phyloP scores from a whole-genome alignment of 2,888 invertebrate species.

The Caenorhabditis doughertyi region DNA sequence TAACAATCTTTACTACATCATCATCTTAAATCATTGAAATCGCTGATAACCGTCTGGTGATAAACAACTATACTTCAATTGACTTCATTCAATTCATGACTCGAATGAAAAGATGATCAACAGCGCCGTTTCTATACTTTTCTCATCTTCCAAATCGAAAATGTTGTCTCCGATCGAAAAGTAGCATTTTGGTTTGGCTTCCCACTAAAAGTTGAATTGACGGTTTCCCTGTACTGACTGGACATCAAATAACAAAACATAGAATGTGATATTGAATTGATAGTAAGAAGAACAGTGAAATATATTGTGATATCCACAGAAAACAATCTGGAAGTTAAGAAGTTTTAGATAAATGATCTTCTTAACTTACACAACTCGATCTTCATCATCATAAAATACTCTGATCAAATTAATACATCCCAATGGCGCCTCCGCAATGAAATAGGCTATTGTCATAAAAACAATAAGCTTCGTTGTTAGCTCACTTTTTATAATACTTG shows the following conservation, averaged over 20 bases:
- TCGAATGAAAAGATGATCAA: no score
- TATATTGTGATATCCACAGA: conserved; percentile 6
- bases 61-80: no score
- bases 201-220: no score
- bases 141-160: no score
- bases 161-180: no score
- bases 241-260: conserved; percentile 5
- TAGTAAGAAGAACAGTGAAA: neutral
- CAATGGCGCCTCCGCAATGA: conserved; percentile 26
- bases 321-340: neutral
- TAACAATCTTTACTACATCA: no score
- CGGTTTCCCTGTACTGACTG: conserved; percentile 3
- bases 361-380: conserved; percentile 4
- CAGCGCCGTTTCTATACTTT: no score
- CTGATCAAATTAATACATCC: conserved; percentile 2
- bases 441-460: conserved; percentile 25
- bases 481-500: conserved; percentile 7
- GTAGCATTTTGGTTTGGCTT: no score
- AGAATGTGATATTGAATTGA: conserved; percentile 1
- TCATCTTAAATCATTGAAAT: no score
- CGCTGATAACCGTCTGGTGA: no score
- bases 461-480: conserved; percentile 20
- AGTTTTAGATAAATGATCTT: no score
- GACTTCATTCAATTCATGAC: no score
- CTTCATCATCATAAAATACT: conserved; percentile 7